A percentile compares a stretch with the other conserved stretches of the same genome.
phyloP scores from a whole-genome alignment of 1,140 invertebrate species.

The Diprion similis region DNA sequence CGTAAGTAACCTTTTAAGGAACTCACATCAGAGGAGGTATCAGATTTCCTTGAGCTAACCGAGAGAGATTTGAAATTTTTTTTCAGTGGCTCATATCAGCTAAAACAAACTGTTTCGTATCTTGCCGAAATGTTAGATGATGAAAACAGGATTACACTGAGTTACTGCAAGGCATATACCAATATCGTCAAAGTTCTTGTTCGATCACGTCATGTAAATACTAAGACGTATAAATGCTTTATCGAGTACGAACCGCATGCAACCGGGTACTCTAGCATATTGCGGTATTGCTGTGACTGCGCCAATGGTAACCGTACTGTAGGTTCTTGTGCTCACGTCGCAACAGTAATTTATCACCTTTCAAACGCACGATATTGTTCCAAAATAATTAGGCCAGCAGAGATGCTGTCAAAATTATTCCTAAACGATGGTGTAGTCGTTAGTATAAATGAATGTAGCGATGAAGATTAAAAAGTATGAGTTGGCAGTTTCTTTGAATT shows the following conservation, averaged over 20 bases:
- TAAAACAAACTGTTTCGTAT: too few species aligned
- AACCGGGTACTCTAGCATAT: not conserved
- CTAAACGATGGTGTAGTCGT: too few species aligned
- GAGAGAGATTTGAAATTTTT: not conserved
- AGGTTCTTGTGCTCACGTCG: not conserved
- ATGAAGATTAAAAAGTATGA: too few species aligned
- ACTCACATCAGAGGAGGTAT: not conserved
- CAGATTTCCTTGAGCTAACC: not conserved
- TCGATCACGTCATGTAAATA: not conserved
- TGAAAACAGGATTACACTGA: too few species aligned
- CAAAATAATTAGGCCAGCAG: too few species aligned
- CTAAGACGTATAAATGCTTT: too few species aligned
- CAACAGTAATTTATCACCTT: not conserved
- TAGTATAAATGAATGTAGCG: too few species aligned
- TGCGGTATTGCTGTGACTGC: not conserved
- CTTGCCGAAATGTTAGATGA: too few species aligned
- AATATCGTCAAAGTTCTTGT: not conserved
- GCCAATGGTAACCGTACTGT: not conserved
- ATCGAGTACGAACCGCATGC: not conserved
- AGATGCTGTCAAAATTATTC: too few species aligned
- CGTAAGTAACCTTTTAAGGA: not conserved
- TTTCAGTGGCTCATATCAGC: not conserved
- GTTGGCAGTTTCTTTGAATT: too few species aligned
- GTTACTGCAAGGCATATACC: not conserved
- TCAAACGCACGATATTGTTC: not conserved